phyloP scores from a whole-genome alignment of 2,888 invertebrate genomes.

The Stenchaetothrips biformis region DNA sequence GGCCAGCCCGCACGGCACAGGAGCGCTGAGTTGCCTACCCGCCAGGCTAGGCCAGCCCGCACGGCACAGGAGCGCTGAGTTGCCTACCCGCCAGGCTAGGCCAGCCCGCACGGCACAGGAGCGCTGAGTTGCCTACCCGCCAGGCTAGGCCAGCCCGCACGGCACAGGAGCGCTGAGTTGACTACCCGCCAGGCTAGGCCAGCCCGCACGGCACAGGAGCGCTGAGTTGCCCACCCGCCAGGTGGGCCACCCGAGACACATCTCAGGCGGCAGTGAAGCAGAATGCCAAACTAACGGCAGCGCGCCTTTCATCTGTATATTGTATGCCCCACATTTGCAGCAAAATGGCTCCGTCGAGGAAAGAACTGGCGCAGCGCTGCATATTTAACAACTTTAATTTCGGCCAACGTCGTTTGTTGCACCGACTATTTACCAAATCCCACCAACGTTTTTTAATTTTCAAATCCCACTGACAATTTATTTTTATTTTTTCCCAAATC shows the following conservation, averaged over 20 bases:
- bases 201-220: too few relatives aligned
- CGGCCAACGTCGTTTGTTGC: not conserved
- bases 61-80: too few relatives aligned
- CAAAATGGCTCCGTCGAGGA: not conserved
- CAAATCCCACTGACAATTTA: too few relatives aligned
- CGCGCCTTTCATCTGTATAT: conserved; percentile 16
- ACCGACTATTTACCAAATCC: too few relatives aligned
- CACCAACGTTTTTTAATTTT: too few relatives aligned
- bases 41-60: not conserved
- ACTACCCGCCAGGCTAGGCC: not conserved
- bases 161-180: not conserved
- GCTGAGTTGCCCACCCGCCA: not conserved
- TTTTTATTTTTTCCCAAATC: too few relatives aligned
- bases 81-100: not conserved
- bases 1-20: too few relatives aligned
- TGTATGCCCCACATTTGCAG: conserved; percentile 3
- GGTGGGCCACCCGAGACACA: not conserved
- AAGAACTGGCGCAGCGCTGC: not conserved
- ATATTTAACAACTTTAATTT: conserved; percentile 6
- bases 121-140: conserved; percentile 4
- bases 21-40: too few relatives aligned
- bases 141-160: not conserved
- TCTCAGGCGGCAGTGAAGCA: not conserved
- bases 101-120: not conserved
- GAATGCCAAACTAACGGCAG: not conserved